Base-by-base conservation (phyloP, 2,113 vertebrate genomes). In the Ptilorrhoa leucosticta region DNA sequence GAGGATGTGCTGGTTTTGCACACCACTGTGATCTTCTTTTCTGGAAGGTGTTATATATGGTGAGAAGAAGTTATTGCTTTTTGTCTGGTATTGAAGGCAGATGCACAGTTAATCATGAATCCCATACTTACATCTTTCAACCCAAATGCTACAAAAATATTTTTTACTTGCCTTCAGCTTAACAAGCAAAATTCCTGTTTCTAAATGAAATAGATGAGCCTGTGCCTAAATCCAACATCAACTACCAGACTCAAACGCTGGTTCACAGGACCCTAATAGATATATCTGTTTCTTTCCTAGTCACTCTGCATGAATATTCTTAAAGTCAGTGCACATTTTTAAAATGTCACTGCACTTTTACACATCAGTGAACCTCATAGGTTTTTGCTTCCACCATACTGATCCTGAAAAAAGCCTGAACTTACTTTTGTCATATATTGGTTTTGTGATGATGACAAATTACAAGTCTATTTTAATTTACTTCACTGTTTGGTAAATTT, bases 341-440 rank as follows among this genome's bases (percentile, higher is more conserved):
- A 88, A 89, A 97, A 97, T 89, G 87, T 95, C 95, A 96, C 33
- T 96, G 94, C 73, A 91, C 86, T 71, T 89, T 90, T 86, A 44
- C 65, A 70, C 20, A 7, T 61, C 78, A 60, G 11, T 53, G 83
- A 75, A 47, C 33, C 18, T 83, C 5, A 3, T 13, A 68, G 63
- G 10, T 47, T 73, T 94, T 63, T 84, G 26, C 78, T 90, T 76
- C 77, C 87, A 30, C 23, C 31, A 14, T 64, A 44, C 31, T 56
- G 70, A 85, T 87, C 60, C 19, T 76, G 69, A 90, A 66, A 56
- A 96, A 88, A 91, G 12, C 10, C 45, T 70, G 16, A 57, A 45
- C 16, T 80, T 73, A 37, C 9, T 83, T 86, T 66, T 87, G 22
- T 56, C 79, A 53, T 47, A 40, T 35, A 75, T 70, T 69, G 5